Evolutionary conservation across 2,888 invertebrate species (phyloP).

Genomic region (Gymnoscelis rufifasciata): DNA sequence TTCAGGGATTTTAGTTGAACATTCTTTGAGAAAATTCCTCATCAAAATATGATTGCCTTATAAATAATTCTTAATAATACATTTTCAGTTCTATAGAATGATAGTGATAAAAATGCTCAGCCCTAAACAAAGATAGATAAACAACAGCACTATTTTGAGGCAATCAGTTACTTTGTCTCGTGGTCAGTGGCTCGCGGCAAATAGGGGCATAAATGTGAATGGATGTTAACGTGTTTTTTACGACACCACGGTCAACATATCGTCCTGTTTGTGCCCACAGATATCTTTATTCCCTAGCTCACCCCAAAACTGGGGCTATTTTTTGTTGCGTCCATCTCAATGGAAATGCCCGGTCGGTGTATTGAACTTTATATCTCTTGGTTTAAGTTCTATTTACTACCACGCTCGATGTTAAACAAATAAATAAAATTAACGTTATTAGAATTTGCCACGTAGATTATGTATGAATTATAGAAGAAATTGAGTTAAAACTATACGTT

Average conservation of each 20-base stretch:
- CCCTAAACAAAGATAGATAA: not conserved
- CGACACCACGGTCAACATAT: slow-evolving; percentile 70
- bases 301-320: slow-evolving; percentile 56
- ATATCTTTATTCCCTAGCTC: slow-evolving; percentile 67
- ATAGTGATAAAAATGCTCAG: not conserved
- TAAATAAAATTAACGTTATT: too few relatives aligned
- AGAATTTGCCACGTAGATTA: not conserved
- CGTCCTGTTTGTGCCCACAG: slow-evolving; percentile 70
- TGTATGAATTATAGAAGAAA: not conserved
- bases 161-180: slow-evolving; percentile 70
- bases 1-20: too few relatives aligned
- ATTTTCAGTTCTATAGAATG: not conserved
- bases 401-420: too few relatives aligned
- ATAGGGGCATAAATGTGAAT: slow-evolving; percentile 76
- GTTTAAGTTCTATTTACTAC: not conserved
- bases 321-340: slow-evolving; percentile 27
- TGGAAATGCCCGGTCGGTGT: slow-evolving; percentile 13
- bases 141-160: slow-evolving; percentile 32
- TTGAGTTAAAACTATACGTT: too few relatives aligned
- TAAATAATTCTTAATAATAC: too few relatives aligned
- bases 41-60: too few relatives aligned
- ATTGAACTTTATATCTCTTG: not conserved
- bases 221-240: slow-evolving; percentile 80
- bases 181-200: slow-evolving; percentile 64
- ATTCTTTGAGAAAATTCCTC: too few relatives aligned